These are phyloP conservation scores for Folsomia candida DNA, from an alignment of 2,888 invertebrate species.

Conservation along the genomic window DNA sequence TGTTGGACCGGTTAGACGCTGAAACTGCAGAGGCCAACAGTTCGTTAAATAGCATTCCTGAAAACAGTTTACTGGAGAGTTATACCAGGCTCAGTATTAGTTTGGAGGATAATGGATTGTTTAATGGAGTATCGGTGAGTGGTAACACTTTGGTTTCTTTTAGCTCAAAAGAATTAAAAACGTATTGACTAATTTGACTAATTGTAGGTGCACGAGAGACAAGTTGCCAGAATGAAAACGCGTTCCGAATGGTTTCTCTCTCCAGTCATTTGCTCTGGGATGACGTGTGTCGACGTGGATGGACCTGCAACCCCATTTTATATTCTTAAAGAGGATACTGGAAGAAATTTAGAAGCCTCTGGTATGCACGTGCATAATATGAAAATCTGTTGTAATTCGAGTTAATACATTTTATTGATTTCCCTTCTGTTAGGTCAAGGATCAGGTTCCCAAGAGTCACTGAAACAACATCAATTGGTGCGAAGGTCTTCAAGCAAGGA, in stretches of 20 bases:
- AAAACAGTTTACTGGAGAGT: slow-evolving; percentile 79
- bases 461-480: no score
- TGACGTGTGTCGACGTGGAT: slow-evolving; percentile 54
- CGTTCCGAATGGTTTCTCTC: slow-evolving; percentile 96
- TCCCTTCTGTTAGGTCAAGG: slow-evolving; percentile 39
- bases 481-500: slow-evolving; percentile 55
- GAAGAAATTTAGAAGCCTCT: slow-evolving; percentile 31
- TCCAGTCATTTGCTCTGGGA: slow-evolving; percentile 57
- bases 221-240: slow-evolving; percentile 93
- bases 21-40: slow-evolving; percentile 58
- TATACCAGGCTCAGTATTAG: slow-evolving; percentile 84
- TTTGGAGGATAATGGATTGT: slow-evolving; percentile 75
- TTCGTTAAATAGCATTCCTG: slow-evolving; percentile 78
- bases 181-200: neutral
- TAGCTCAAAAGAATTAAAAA: neutral
- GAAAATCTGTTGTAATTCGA: neutral
- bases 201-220: slow-evolving; percentile 85
- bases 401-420: no score
- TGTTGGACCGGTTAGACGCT: slow-evolving; percentile 56
- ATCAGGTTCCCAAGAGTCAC: slow-evolving; percentile 63
- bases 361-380: slow-evolving; percentile 19
- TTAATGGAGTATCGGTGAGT: slow-evolving; percentile 59
- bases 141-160: neutral
- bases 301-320: slow-evolving; percentile 55
- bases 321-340: slow-evolving; percentile 56